Evolutionary conservation across 2,888 invertebrate genomes (phyloP).

Genomic region (Protonemura montana): DNA sequence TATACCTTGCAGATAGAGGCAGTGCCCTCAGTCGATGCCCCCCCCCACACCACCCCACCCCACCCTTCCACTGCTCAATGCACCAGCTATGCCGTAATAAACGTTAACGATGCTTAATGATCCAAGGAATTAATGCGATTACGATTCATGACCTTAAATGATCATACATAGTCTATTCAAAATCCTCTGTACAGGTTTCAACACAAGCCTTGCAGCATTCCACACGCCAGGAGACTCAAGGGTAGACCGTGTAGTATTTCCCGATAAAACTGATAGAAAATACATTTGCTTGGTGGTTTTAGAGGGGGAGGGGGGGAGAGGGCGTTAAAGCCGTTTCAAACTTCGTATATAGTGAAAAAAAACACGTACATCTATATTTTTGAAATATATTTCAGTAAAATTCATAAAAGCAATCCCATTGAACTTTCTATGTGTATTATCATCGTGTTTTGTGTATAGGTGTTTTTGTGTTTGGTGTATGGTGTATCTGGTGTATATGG

Average conservation of each 20-base stretch:
- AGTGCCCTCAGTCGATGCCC: too few species aligned
- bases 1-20: too few species aligned
- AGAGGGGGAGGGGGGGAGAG: too few species aligned
- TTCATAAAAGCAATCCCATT: background rate
- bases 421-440: background rate
- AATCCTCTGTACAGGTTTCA: background rate
- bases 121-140: conserved; percentile 31
- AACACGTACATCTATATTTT: background rate
- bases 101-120: conserved; percentile 31
- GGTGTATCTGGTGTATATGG: background rate
- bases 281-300: background rate
- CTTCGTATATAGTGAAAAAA: background rate
- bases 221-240: too few species aligned
- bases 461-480: background rate
- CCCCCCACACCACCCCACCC: too few species aligned
- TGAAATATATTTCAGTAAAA: background rate
- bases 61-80: background rate
- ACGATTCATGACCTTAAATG: conserved; percentile 27
- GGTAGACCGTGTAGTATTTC: background rate
- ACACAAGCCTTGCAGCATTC: background rate
- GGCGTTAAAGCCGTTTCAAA: background rate
- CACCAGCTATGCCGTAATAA: conserved; percentile 20
- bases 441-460: background rate
- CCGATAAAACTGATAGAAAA: background rate
- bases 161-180: conserved; percentile 32